These are phyloP conservation scores for Pasiphila rectangulata DNA, from an alignment of 2,888 invertebrate genomes.

Conservation along the genomic window DNA sequence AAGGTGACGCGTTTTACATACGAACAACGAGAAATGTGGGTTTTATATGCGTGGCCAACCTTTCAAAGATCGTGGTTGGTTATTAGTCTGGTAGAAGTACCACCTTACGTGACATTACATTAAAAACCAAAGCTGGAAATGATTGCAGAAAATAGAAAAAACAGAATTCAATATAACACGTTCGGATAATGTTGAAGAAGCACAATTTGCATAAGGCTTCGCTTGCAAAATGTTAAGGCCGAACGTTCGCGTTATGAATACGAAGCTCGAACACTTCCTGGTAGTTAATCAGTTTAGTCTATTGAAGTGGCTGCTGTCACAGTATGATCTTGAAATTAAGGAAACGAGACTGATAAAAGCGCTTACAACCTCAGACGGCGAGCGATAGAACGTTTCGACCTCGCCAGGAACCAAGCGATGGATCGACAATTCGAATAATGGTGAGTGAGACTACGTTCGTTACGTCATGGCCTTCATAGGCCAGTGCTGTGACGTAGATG, in stretches of 20 bases:
- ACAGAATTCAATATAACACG: conserved; percentile 16
- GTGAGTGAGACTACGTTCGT: conserved; percentile 61
- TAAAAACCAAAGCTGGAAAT: conserved; percentile 9
- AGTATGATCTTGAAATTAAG: conserved; percentile 47
- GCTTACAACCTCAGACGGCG: conserved; percentile 54
- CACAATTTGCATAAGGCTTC: conserved; percentile 37
- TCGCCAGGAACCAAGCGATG: conserved; percentile 64
- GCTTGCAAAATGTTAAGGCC: conserved; percentile 42
- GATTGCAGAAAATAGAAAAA: conserved; percentile 8
- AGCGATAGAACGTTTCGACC: conserved; percentile 62
- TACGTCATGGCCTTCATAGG: conserved; percentile 75
- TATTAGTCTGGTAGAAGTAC: conserved; percentile 30
- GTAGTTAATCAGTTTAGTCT: conserved; percentile 46
- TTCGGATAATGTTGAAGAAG: conserved; percentile 31
- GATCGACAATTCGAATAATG: conserved; percentile 67
- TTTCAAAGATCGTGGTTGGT: no score
- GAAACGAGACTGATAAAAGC: conserved; percentile 52
- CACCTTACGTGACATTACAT: conserved; percentile 19
- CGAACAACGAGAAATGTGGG: no score
- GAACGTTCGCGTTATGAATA: conserved; percentile 35
- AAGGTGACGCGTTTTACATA: no score
- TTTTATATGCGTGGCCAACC: no score
- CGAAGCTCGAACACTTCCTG: conserved; percentile 40
- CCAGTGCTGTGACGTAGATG: conserved; percentile 62
- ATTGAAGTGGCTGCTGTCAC: conserved; percentile 39